These are phyloP conservation scores for Origma solitaria DNA, from an alignment of 2,113 vertebrate genomes.

Conservation along the genomic window DNA sequence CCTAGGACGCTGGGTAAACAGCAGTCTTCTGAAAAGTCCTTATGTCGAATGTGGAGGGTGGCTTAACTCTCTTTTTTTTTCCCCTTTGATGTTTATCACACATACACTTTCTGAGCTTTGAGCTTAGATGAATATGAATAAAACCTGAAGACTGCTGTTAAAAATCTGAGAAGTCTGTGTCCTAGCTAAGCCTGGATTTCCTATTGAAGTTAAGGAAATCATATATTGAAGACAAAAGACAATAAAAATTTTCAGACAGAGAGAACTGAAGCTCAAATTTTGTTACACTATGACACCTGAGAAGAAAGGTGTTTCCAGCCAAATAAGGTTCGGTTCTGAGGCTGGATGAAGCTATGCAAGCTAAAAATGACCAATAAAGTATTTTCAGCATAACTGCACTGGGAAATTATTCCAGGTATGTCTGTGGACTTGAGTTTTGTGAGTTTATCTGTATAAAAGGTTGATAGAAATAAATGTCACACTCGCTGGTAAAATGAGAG, in stretches of 20 bases:
- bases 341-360: not conserved
- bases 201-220: not conserved
- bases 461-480: conserved; percentile 26
- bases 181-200: not conserved
- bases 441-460: conserved; percentile 12
- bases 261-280: not conserved
- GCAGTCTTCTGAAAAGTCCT: not conserved
- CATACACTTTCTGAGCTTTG: not conserved
- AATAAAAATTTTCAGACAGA: not conserved
- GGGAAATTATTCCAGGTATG: not conserved
- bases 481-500: conserved; percentile 28
- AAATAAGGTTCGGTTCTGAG: not conserved
- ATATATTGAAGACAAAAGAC: not conserved
- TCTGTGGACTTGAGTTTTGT: not conserved
- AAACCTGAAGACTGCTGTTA: not conserved
- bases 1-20: not conserved
- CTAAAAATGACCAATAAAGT: not conserved
- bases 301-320: not conserved
- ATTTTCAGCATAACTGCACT: not conserved
- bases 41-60: not conserved
- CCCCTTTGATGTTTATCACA: not conserved
- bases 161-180: not conserved
- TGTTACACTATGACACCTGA: not conserved
- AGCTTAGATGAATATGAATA: not conserved
- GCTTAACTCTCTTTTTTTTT: not conserved